phyloP scores from a whole-genome alignment of 1,140 invertebrate genomes.

The Drosophila asahinai region DNA sequence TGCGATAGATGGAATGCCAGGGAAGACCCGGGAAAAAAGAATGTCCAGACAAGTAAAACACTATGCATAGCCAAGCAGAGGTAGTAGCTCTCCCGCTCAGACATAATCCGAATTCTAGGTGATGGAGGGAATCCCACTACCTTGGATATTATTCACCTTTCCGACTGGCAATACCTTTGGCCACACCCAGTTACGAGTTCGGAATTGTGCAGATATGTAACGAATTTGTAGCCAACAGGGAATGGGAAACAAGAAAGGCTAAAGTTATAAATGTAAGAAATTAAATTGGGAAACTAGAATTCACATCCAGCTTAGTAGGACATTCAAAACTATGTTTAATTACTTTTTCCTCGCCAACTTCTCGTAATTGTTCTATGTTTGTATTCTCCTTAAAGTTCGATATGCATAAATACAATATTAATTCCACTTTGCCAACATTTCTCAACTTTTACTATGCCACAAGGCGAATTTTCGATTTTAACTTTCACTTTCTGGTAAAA shows the following conservation, averaged over 20 bases:
- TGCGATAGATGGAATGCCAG: slow-evolving; percentile 37
- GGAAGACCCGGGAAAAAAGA: slow-evolving; percentile 15
- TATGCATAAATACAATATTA: slow-evolving; percentile 1
- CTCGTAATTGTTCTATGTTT: too few relatives aligned
- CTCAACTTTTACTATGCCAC: neutral
- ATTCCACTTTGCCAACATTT: slow-evolving; percentile 2
- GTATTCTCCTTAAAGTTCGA: neutral
- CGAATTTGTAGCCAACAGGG: neutral
- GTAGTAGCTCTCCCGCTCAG: neutral
- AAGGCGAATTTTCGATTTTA: slow-evolving; percentile 7
- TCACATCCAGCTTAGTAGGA: too few relatives aligned
- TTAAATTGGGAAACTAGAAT: neutral
- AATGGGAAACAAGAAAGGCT: neutral
- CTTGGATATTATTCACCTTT: slow-evolving; percentile 10
- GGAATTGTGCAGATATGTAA: neutral
- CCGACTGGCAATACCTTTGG: neutral
- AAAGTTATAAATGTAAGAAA: neutral
- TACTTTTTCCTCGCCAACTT: neutral
- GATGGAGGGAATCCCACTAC: neutral
- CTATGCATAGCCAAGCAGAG: slow-evolving; percentile 8
- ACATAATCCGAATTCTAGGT: slow-evolving; percentile 3
- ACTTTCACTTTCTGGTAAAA: neutral
- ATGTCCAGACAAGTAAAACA: slow-evolving; percentile 37
- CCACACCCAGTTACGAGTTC: neutral
- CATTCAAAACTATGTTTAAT: neutral